phyloP scores from a whole-genome alignment of 2,888 invertebrate genomes.

The Criorhina ranunculi region DNA sequence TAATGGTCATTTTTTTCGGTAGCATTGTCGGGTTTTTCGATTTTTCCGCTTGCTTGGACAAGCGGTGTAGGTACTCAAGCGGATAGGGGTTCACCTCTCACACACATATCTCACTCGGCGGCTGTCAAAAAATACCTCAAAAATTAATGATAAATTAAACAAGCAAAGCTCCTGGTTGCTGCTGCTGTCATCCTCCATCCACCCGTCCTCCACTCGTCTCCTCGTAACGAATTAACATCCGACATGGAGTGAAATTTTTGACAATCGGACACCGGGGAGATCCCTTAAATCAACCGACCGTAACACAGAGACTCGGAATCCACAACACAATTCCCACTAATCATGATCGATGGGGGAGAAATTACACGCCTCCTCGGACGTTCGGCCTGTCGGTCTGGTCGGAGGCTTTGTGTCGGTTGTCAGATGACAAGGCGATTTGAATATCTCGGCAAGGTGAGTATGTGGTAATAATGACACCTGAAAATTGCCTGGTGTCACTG shows the following conservation, averaged over 20 bases:
- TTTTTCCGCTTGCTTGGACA: conserved; percentile 67
- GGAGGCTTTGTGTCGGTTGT: conserved; percentile 64
- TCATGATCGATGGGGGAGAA: conserved; percentile 73
- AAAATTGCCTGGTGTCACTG: conserved; percentile 66
- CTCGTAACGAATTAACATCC: conserved; percentile 67
- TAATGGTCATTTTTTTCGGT: conserved; percentile 51
- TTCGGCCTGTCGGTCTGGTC: too few relatives aligned
- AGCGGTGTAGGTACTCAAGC: conserved; percentile 27
- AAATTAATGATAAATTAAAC: conserved; percentile 73
- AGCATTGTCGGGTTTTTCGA: conserved; percentile 68
- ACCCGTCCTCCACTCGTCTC: background rate
- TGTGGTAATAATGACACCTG: conserved; percentile 74
- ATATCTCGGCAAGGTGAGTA: conserved; percentile 63
- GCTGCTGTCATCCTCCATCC: conserved; percentile 7
- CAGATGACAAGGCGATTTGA: conserved; percentile 74
- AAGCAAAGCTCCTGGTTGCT: conserved; percentile 57
- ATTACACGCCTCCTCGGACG: conserved; percentile 65
- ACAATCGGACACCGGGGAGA: conserved; percentile 68
- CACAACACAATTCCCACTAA: conserved; percentile 69
- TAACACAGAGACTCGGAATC: conserved; percentile 33
- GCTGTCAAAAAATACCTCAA: conserved; percentile 65
- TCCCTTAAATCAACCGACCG: conserved; percentile 69
- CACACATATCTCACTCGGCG: conserved; percentile 57
- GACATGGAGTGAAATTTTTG: conserved; percentile 71
- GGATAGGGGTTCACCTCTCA: conserved; percentile 6